phyloP scores from a whole-genome alignment of 2,113 vertebrate genomes.

The Pitta sordida region DNA sequence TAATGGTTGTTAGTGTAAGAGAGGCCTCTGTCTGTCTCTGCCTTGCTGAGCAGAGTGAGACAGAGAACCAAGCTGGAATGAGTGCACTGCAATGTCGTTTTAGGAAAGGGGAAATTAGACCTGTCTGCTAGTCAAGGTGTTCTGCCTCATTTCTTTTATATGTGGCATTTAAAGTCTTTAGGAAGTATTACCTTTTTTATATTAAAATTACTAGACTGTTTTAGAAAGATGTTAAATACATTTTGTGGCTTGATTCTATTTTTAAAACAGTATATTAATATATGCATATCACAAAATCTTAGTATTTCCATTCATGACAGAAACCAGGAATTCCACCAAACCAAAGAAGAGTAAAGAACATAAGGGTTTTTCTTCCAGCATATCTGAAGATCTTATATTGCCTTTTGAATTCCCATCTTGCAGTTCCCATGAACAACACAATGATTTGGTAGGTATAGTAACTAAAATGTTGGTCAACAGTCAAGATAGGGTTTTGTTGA shows the following conservation, averaged over 20 bases:
- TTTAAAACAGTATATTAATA: background rate
- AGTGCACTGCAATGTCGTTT: background rate
- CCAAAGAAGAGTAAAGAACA: slow-evolving; percentile 6
- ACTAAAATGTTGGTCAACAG: background rate
- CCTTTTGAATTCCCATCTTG: slow-evolving; percentile 73
- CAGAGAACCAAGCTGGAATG: background rate
- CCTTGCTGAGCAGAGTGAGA: background rate
- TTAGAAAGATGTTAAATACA: background rate
- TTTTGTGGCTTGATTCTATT: background rate
- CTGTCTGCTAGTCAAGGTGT: background rate
- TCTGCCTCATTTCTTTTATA: background rate
- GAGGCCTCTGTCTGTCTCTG: background rate
- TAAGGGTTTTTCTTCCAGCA: background rate
- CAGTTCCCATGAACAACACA: slow-evolving; percentile 29
- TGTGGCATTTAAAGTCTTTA: background rate
- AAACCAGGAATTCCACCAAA: background rate
- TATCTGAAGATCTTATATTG: slow-evolving; percentile 64
- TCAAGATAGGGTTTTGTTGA: background rate
- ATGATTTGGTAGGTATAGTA: slow-evolving; percentile 75
- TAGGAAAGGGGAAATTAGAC: background rate
- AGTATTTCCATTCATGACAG: background rate
- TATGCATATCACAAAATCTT: background rate
- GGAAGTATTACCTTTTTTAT: background rate
- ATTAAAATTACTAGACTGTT: background rate
- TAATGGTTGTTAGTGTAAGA: background rate